phyloP scores from a whole-genome alignment of 2,888 invertebrate species.

The Uropetala carovei region DNA sequence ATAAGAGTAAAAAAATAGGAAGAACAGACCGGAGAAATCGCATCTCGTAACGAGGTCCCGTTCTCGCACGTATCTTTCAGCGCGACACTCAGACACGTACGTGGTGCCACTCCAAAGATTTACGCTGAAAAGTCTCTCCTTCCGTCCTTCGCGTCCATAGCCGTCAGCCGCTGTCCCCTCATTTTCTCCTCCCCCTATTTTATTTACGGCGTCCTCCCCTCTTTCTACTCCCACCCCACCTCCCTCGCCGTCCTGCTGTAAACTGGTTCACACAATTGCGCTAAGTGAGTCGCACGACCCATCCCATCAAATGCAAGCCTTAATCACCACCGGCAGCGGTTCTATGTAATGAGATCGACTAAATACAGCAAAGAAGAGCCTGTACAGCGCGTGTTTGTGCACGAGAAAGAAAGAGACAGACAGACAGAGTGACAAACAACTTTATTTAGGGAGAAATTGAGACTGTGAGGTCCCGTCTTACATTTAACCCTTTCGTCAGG shows the following conservation, averaged over 20 bases:
- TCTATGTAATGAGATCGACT: neutral
- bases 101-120: neutral
- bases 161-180: neutral
- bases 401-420: neutral
- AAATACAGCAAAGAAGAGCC: neutral
- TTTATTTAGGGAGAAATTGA: too few relatives aligned
- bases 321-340: neutral
- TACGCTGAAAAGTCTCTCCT: neutral
- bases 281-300: neutral
- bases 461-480: too few relatives aligned
- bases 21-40: too few relatives aligned
- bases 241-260: neutral
- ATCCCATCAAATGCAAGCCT: neutral
- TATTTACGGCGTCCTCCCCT: neutral
- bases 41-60: too few relatives aligned
- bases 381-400: neutral
- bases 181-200: neutral
- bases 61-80: neutral
- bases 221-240: neutral
- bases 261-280: too few relatives aligned
- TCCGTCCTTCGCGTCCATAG: neutral
- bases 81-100: neutral
- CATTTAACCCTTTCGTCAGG: too few relatives aligned
- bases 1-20: neutral
- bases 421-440: too few relatives aligned